Conservation (phyloP, 2,113 vertebrate genomes). For the Erpornis zantholeuca region DNA sequence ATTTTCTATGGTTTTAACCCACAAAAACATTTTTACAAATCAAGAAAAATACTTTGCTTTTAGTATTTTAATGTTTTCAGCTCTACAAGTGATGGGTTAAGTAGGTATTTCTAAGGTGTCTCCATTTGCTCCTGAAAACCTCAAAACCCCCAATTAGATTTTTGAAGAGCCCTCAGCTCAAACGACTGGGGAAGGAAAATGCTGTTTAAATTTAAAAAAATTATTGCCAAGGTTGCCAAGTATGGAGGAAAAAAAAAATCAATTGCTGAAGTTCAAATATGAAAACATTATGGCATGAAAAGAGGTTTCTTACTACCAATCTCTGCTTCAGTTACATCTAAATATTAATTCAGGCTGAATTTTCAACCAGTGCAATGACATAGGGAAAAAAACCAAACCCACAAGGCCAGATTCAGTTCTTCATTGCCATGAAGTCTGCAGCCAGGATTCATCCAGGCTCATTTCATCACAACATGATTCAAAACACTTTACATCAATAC, state of each 20-base stretch:
- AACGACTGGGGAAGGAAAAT: not conserved
- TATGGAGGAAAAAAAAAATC: not conserved
- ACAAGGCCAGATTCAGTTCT: not conserved
- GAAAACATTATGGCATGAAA: not conserved
- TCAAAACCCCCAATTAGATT: not conserved
- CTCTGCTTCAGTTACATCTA: not conserved
- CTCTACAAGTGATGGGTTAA: not conserved
- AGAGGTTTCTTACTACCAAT: not conserved
- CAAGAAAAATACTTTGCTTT: not conserved
- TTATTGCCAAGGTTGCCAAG: not conserved
- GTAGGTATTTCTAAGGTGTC: not conserved
- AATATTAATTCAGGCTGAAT: not conserved
- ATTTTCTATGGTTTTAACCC: not conserved
- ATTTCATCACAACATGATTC: not conserved
- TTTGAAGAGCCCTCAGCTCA: not conserved
- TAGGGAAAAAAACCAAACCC: rapidly evolving
- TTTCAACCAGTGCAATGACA: not conserved
- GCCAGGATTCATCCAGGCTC: not conserved
- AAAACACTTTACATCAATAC: not conserved
- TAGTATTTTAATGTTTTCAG: not conserved
- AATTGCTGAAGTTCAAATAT: not conserved
- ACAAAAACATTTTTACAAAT: not conserved
- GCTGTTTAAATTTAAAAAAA: not conserved
- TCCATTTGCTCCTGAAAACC: not conserved
- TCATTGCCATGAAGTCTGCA: not conserved